These are phyloP conservation scores for Naja naja DNA, from an alignment of 2,113 vertebrate species.

Conservation along the genomic window DNA sequence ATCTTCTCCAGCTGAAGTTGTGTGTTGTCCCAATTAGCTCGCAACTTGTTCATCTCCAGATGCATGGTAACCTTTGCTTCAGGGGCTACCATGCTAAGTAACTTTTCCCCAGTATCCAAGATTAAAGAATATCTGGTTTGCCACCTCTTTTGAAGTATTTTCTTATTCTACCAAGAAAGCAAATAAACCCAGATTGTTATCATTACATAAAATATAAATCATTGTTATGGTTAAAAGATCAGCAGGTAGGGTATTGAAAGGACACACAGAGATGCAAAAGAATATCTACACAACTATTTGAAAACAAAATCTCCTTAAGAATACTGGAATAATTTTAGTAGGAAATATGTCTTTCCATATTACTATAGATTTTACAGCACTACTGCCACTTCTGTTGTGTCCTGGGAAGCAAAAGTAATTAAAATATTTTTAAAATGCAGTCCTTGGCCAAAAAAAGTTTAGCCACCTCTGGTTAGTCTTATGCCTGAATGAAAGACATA, in stretches of 20 bases:
- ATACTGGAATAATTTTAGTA: background rate
- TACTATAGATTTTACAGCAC: background rate
- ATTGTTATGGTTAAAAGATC: background rate
- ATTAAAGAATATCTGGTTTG: conserved; percentile 73
- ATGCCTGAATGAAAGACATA: background rate
- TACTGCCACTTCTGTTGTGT: background rate
- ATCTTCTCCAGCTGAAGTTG: conserved; percentile 69
- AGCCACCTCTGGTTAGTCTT: background rate
- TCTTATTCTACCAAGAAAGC: conserved; percentile 70
- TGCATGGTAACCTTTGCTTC: conserved; percentile 69
- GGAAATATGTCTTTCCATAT: background rate
- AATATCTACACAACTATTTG: background rate
- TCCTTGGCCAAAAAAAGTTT: background rate
- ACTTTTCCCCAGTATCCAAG: conserved; percentile 76
- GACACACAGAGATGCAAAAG: background rate
- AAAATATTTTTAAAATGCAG: background rate
- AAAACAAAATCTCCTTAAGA: background rate
- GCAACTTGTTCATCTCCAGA: conserved; percentile 72
- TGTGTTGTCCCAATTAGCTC: conserved; percentile 77
- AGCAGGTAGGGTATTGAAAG: background rate
- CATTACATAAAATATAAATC: background rate
- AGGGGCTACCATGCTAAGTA: conserved; percentile 66
- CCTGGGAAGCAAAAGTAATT: background rate
- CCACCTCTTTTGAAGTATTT: conserved; percentile 77
- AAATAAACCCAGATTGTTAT: background rate